Percentiles rank a stretch among this genome's conserved stretches.
Conservation (phyloP, 2,888 invertebrate species). For the Platycnemis pennipes region DNA sequence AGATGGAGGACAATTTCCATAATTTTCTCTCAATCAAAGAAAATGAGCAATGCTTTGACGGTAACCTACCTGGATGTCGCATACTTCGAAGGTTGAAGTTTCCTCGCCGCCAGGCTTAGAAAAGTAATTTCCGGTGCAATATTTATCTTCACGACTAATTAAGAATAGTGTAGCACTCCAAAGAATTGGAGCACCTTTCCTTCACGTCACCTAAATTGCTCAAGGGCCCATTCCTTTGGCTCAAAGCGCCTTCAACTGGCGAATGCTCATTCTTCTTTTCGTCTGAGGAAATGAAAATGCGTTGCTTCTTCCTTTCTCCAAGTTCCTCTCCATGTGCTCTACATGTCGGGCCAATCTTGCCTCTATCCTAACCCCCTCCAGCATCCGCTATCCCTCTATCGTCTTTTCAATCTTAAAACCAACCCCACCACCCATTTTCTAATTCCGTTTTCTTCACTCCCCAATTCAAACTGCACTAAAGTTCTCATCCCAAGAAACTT, state of each 20-base stretch:
- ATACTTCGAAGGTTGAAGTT: neutral
- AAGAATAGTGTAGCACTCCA: neutral
- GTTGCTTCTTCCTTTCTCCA: too few species aligned
- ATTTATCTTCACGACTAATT: neutral
- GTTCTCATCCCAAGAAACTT: conserved; percentile 28
- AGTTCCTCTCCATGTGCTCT: too few species aligned
- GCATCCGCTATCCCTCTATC: neutral
- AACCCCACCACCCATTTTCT: neutral
- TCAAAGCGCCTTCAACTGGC: neutral
- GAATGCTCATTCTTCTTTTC: neutral
- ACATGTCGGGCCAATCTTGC: too few species aligned
- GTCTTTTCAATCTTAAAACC: conserved; percentile 1
- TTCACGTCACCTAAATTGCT: neutral
- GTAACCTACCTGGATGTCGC: neutral
- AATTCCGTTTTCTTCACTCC: conserved; percentile 45
- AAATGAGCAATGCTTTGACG: neutral
- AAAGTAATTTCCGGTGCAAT: neutral
- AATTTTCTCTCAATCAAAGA: neutral
- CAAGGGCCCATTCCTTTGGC: neutral
- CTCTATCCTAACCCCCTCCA: neutral
- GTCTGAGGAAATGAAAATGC: neutral
- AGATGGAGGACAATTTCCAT: neutral
- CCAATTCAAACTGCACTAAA: conserved; percentile 42
- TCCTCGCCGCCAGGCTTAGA: neutral
- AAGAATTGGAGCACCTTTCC: neutral